phyloP scores from a whole-genome alignment of 2,888 invertebrate genomes.

The Cheilosia soror region DNA sequence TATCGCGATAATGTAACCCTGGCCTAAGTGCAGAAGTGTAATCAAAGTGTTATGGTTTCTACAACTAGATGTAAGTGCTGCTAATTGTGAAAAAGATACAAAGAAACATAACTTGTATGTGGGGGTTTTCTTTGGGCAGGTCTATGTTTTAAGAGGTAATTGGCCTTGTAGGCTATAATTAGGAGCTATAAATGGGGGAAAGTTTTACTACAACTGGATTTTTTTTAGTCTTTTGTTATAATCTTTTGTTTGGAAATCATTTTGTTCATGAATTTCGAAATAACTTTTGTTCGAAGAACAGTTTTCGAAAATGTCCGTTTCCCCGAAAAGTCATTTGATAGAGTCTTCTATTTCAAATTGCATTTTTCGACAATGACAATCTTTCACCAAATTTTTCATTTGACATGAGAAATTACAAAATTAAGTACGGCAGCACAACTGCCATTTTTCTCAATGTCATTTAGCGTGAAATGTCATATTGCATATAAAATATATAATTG shows the following conservation, averaged over 20 bases:
- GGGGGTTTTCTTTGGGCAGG: background rate
- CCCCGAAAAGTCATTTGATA: no score
- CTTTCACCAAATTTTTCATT: no score
- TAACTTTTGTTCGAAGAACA: no score
- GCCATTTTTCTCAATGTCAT: no score
- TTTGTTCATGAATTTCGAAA: background rate
- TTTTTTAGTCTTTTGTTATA: background rate
- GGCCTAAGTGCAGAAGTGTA: background rate
- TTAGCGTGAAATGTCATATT: no score
- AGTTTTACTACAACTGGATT: background rate
- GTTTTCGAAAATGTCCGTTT: no score
- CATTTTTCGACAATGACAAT: no score
- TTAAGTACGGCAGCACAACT: no score
- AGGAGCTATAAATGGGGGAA: background rate
- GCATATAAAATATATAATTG: no score
- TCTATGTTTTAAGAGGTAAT: background rate
- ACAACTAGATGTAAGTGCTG: background rate
- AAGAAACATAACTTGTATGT: background rate
- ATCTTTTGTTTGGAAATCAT: background rate
- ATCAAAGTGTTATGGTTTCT: background rate
- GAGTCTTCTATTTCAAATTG: no score
- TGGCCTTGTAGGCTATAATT: background rate
- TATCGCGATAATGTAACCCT: background rate
- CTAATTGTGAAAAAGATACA: background rate
- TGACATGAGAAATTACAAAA: no score